Evolutionary conservation across 2,888 invertebrate genomes (phyloP), one percentile per base, ranked within the genome.

Genomic region (Argyresthia goedartella): DNA sequence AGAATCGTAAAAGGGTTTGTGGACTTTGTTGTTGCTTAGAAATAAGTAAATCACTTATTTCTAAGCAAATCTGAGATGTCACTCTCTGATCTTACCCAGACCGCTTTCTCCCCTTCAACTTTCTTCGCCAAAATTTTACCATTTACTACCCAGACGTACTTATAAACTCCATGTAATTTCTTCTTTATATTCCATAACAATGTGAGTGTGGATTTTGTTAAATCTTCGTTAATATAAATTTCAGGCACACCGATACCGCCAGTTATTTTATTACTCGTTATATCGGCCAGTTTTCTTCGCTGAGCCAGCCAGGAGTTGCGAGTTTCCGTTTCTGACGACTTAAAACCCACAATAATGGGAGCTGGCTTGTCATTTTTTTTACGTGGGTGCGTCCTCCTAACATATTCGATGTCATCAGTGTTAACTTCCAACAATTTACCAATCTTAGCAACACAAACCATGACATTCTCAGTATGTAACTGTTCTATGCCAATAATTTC

Each of bases 401-500:
- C 9, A 1, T 8, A 11, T 9, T 39, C 9, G 1, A 39, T 39
- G 39, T 39, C 10, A 3, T 3, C 3, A 11, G 4, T 4, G 8
- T 8, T 39, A 1, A 39, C 39, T 4, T 39, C 8, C 2, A 39
- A 2, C 2, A 4, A 2, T 10, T 11, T 13, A 1, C 52, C 46
- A 1, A 53, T 48, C 50, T 53, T 49, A 15, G 0, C 25, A n/a
- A 51, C 36, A 9, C 51, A 14, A 11, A 46, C 51, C 46, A 35
- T 33, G 41, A 50, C 16, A 33, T 54, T 53, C 35, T 57, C 55
- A 13, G n/a, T 46, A 8, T 54, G 56, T 13, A 57, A 14, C 36
- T 57, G 53, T 8, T 39, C 34, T 1, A 57, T 35, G 9, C 57
- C 55, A 0, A 52, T 52, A 8, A 57, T 54, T 15, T 54, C 54